Percentiles rank a stretch among this genome's conserved stretches.
These are phyloP conservation scores for Malurus splendens DNA, from an alignment of 2,797 vertebrate genomes.

Conservation along the genomic window DNA sequence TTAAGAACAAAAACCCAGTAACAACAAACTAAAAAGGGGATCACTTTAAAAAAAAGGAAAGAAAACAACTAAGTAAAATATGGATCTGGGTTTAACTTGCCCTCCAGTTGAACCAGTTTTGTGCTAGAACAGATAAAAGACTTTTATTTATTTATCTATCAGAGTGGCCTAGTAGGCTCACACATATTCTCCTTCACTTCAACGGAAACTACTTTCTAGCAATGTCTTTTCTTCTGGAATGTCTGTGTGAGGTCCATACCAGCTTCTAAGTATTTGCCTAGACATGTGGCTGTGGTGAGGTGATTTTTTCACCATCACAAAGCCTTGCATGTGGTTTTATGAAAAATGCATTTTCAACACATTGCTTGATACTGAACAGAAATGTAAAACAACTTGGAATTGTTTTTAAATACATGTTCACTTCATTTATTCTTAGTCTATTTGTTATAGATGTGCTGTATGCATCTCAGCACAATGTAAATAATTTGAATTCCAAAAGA, in stretches of 20 bases:
- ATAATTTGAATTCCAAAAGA: constrained; percentile 52
- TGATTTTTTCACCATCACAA: constrained; percentile 59
- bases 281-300: constrained; percentile 54
- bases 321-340: constrained; percentile 66
- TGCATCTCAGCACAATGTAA: constrained; percentile 57
- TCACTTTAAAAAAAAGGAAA: background rate
- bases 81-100: background rate
- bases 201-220: constrained; percentile 28
- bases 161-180: background rate
- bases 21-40: background rate
- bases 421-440: constrained; percentile 62
- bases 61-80: background rate
- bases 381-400: constrained; percentile 67
- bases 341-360: constrained; percentile 64
- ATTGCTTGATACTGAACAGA: constrained; percentile 45
- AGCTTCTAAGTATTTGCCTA: constrained; percentile 44
- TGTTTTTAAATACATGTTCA: constrained; percentile 63
- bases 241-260: constrained; percentile 59
- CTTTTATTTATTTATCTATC: constrained; percentile 45
- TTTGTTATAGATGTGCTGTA: constrained; percentile 49
- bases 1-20: background rate
- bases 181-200: background rate
- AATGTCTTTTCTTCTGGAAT: constrained; percentile 24
- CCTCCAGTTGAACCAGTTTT: constrained; percentile 21
- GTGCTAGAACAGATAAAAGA: background rate